Percentiles rank a stretch among this genome's conserved stretches.
These are phyloP conservation scores for Orthonevra nobilis DNA, from an alignment of 2,888 invertebrate species.

Conservation along the genomic window DNA sequence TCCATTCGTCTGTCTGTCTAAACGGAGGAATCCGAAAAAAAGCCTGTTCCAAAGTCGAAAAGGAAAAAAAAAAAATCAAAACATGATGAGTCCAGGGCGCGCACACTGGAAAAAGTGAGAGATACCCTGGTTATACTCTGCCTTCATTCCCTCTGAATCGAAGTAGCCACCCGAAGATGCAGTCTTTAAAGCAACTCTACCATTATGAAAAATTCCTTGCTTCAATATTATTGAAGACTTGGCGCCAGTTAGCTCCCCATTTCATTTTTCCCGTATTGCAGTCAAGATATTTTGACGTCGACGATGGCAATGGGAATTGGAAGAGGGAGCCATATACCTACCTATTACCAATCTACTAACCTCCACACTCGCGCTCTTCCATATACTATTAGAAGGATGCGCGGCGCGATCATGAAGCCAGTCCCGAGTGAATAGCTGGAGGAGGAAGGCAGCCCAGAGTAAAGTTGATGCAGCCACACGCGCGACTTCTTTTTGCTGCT, in stretches of 20 bases:
- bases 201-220: conserved; percentile 71
- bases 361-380: conserved; percentile 10
- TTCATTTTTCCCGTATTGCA: conserved; percentile 49
- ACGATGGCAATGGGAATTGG: conserved; percentile 23
- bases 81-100: conserved; percentile 54
- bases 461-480: conserved; percentile 62
- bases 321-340: conserved; percentile 68
- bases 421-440: conserved; percentile 15
- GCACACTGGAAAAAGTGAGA: conserved; percentile 50
- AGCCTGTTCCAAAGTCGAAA: neutral
- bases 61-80: conserved; percentile 47
- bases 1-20: conserved; percentile 67
- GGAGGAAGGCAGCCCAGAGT: too few species aligned
- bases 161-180: conserved; percentile 5
- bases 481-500: conserved; percentile 38
- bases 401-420: conserved; percentile 34
- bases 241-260: conserved; percentile 78
- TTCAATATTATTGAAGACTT: conserved; percentile 79
- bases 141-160: conserved; percentile 1
- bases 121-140: conserved; percentile 42
- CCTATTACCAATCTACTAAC: conserved; percentile 61
- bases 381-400: conserved; percentile 32
- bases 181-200: conserved; percentile 36
- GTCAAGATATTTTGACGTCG: conserved; percentile 39
- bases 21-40: conserved; percentile 41